phyloP scores from a whole-genome alignment of 2,888 invertebrate species.

The Thera britannica region DNA sequence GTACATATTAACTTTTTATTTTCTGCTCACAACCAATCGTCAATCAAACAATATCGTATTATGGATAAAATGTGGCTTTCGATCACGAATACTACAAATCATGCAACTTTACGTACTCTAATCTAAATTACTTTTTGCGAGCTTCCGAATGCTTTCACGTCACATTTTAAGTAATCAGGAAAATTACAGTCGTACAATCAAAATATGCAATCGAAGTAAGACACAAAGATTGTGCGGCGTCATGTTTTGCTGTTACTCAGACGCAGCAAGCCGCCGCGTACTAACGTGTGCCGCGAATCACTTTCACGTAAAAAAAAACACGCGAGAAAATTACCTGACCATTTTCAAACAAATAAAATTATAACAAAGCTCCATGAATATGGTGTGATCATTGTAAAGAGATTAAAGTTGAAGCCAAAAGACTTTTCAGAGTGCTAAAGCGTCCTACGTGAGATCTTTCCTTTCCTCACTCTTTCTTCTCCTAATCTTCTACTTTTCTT shows the following conservation, averaged over 20 bases:
- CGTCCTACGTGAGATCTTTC: constrained; percentile 29
- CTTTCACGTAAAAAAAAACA: constrained; percentile 70
- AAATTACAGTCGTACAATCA: constrained; percentile 22
- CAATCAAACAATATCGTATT: neutral
- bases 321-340: constrained; percentile 66
- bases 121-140: neutral
- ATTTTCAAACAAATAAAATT: constrained; percentile 44
- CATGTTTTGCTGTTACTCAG: constrained; percentile 54
- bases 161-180: constrained; percentile 15
- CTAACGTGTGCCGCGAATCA: constrained; percentile 67
- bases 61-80: neutral
- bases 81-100: neutral
- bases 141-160: constrained; percentile 24
- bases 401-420: constrained; percentile 15
- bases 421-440: constrained; percentile 10
- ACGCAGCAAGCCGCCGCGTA: constrained; percentile 62
- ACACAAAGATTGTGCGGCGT: constrained; percentile 24
- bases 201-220: constrained; percentile 32
- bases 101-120: constrained; percentile 3
- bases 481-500: constrained; percentile 39
- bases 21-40: neutral
- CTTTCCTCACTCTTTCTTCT: constrained; percentile 52
- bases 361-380: constrained; percentile 41
- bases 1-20: neutral
- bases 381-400: constrained; percentile 38